phyloP scores from a whole-genome alignment of 2,888 invertebrate genomes.

The Nasonia oneida region DNA sequence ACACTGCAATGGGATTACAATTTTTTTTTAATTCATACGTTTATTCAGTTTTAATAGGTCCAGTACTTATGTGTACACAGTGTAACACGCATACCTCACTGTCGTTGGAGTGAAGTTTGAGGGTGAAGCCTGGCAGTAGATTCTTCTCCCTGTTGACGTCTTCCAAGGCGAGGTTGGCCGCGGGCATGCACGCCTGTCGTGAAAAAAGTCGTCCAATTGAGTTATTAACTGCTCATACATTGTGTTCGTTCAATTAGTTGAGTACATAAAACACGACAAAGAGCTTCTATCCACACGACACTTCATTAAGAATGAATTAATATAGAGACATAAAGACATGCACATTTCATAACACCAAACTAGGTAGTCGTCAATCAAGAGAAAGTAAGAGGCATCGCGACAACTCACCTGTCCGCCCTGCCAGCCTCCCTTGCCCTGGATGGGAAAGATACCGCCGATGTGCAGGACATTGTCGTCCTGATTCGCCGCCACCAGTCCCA shows the following conservation, averaged over 20 bases:
- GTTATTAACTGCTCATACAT: neutral
- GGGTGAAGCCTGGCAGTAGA: conserved; percentile 93
- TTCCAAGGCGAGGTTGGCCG: conserved; percentile 96
- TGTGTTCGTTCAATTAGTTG: too few relatives aligned
- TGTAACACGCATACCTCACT: conserved; percentile 88
- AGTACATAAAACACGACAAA: too few relatives aligned
- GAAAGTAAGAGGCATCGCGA: neutral
- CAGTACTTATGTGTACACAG: neutral
- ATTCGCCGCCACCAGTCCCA: neutral
- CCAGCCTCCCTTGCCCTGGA: conserved; percentile 97
- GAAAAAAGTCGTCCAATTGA: neutral
- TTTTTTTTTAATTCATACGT: neutral
- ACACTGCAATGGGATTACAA: conserved; percentile 85
- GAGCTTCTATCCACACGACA: too few relatives aligned
- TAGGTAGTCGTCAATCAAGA: neutral
- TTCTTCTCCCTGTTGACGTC: conserved; percentile 95
- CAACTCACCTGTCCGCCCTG: conserved; percentile 92
- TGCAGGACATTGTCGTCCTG: conserved; percentile 88
- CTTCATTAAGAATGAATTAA: too few relatives aligned
- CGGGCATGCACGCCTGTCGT: conserved; percentile 94
- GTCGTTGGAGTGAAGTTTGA: conserved; percentile 96
- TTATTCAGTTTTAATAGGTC: neutral
- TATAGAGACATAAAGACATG: too few relatives aligned
- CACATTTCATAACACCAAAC: too few relatives aligned
- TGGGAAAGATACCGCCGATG: conserved; percentile 99